Base-by-base conservation (phyloP, 2,797 vertebrate species). In the Australoheros facetus region DNA sequence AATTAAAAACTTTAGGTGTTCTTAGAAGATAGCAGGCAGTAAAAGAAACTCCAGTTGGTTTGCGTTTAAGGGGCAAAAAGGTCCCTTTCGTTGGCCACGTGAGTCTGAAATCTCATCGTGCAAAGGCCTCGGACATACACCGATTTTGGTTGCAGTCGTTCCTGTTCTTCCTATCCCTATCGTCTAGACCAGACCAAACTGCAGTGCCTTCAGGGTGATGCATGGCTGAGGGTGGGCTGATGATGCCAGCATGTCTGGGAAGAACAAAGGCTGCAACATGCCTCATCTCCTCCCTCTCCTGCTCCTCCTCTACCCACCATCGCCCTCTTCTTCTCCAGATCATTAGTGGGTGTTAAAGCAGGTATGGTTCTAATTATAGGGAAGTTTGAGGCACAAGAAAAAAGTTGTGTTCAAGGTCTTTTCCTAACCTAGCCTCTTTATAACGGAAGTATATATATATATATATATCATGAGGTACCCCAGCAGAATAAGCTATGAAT, bases 321-420 rank as follows among this genome's bases (percentile, higher is more conserved):
- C 79, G 8, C 81, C 84, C 75, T 87, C 87, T 56, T 84, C 85
- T 79, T 87, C 88, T 81, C 85, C 34, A 79, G 85, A 90, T 91
- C 87, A 89, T 90, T 89, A 91, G 93, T 91, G 92, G 93, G 93
- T 87, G 91, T 91, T 90, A 82, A 86, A 93, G 94, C 84, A 93
- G 88, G 91, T 92, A 92, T 91, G 89, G 87, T 89, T 93, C 88
- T 93, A 95, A 95, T 95, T 94, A 94, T 86, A 89, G 89, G 78
- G 88, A 91, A 1, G 80, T 91, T 91, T 84, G 74, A 82, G 75
- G 80, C 75, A 56, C 82, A 78, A 23, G 79, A 80, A 62, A 85
- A 56, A 70, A 81, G 56, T 71, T 78, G 30, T n/a, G 9, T 83
- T 85, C 71, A 19, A 86, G 83, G 81, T 71, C 70, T 62, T 82